A percentile compares a stretch with the other conserved stretches of the same genome.
These are phyloP conservation scores for Acleris literana DNA, from an alignment of 2,888 invertebrate genomes.

Conservation along the genomic window DNA sequence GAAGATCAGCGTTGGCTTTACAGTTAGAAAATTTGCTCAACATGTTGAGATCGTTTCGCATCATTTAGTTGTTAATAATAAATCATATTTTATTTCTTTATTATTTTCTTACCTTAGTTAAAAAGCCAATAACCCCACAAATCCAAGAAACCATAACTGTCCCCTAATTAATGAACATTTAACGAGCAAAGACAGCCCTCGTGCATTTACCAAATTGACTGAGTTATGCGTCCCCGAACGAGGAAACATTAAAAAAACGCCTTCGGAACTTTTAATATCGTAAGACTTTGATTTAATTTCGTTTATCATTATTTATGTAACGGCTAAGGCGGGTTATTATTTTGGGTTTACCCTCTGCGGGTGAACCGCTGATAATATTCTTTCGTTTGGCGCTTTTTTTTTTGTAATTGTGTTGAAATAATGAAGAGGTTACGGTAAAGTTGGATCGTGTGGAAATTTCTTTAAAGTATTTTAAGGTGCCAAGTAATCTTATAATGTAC, in stretches of 20 bases:
- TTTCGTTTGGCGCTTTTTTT: not conserved
- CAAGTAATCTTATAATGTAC: no score
- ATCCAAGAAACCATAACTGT: constrained; percentile 51
- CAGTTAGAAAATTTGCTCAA: no score
- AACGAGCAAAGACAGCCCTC: constrained; percentile 59
- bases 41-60: no score
- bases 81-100: no score
- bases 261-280: constrained; percentile 80
- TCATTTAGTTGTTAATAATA: no score
- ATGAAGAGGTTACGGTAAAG: no score
- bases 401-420: no score
- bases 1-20: no score
- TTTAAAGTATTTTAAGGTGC: no score
- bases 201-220: constrained; percentile 81
- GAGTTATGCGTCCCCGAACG: constrained; percentile 78
- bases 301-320: constrained; percentile 83
- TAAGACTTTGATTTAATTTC: constrained; percentile 84
- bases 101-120: not conserved
- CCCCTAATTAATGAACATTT: constrained; percentile 65
- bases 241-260: constrained; percentile 80
- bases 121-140: constrained; percentile 30
- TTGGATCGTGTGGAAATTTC: no score
- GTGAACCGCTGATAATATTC: not conserved
- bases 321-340: constrained; percentile 74
- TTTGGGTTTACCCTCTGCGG: constrained; percentile 45